A percentile compares a stretch with the other conserved stretches of the same genome.
Conservation (phyloP, 1,140 invertebrate genomes). For the Conus betulinus region DNA sequence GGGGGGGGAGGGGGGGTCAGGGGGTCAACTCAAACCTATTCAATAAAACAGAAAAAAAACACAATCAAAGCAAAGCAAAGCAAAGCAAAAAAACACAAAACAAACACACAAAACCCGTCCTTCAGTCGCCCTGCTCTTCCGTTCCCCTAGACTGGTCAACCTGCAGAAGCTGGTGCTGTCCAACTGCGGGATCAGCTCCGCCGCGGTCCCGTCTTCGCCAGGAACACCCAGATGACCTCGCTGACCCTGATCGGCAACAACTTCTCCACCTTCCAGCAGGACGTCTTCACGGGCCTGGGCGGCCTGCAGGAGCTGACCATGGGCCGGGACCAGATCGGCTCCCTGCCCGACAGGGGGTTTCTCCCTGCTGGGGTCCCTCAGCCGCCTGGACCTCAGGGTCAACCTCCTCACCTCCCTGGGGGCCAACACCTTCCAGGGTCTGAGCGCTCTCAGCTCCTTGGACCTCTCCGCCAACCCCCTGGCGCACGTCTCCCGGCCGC, state of each 20-base stretch:
- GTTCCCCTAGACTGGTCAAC: slow-evolving; percentile 27
- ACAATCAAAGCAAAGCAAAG: too few relatives aligned
- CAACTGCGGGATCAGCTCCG: slow-evolving; percentile 42
- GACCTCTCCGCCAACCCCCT: slow-evolving; percentile 54
- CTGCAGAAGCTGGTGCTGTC: slow-evolving; percentile 39
- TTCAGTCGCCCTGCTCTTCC: too few relatives aligned
- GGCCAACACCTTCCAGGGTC: slow-evolving; percentile 50
- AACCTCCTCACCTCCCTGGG: slow-evolving; percentile 51
- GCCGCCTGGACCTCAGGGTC: slow-evolving; percentile 42
- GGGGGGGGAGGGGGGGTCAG: too few relatives aligned
- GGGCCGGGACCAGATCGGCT: slow-evolving; percentile 41
- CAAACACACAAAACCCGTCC: too few relatives aligned
- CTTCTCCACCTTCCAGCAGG: slow-evolving; percentile 36
- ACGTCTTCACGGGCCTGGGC: slow-evolving; percentile 44
- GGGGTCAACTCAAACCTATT: too few relatives aligned
- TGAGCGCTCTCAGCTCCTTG: slow-evolving; percentile 47
- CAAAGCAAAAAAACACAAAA: too few relatives aligned
- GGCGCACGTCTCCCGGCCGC: slow-evolving; percentile 31
- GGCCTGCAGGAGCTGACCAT: slow-evolving; percentile 47
- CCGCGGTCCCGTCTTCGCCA: slow-evolving; percentile 42
- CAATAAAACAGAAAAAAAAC: too few relatives aligned
- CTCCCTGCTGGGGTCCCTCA: slow-evolving; percentile 37
- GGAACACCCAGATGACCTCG: slow-evolving; percentile 38
- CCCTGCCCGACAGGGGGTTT: slow-evolving; percentile 41
- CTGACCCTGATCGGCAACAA: slow-evolving; percentile 53